Conservation (phyloP, 2,797 vertebrate genomes). For the Rhincodon typus region DNA sequence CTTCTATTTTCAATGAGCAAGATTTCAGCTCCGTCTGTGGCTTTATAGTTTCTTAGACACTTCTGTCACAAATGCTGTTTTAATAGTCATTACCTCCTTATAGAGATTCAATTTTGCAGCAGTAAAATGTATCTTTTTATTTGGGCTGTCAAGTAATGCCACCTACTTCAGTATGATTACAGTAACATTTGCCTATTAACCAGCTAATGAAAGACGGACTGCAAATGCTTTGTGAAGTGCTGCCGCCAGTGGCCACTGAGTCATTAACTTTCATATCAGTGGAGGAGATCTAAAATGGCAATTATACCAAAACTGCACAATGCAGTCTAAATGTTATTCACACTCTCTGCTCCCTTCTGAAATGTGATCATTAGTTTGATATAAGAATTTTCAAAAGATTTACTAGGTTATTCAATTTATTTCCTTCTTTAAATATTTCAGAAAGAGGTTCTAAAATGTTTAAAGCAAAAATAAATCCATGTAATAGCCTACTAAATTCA, state of each 20-base stretch:
- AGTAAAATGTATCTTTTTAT: conserved; percentile 29
- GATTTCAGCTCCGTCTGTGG: neutral
- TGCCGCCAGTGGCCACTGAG: conserved; percentile 31
- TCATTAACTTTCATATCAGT: conserved; percentile 32
- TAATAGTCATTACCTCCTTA: neutral
- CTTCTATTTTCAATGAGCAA: neutral
- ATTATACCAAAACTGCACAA: conserved; percentile 12
- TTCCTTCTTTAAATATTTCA: conserved; percentile 21
- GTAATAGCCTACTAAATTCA: neutral
- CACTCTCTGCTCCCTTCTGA: neutral
- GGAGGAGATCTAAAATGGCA: neutral
- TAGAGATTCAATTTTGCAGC: conserved; percentile 29
- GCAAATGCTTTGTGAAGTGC: conserved; percentile 36
- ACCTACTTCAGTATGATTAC: conserved; percentile 25
- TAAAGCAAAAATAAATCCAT: conserved; percentile 21
- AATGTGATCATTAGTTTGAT: conserved; percentile 15
- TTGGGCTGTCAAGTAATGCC: conserved; percentile 28
- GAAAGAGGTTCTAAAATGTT: conserved; percentile 13
- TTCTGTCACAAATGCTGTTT: neutral
- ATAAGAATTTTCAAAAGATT: conserved; percentile 18
- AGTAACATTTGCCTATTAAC: conserved; percentile 32
- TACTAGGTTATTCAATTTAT: neutral
- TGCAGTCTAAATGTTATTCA: conserved; percentile 6
- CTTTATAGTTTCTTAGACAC: conserved; percentile 9
- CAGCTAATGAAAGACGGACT: conserved; percentile 21